Base-by-base conservation (phyloP, 2,888 invertebrate species). In the Diabrotica balteata region DNA sequence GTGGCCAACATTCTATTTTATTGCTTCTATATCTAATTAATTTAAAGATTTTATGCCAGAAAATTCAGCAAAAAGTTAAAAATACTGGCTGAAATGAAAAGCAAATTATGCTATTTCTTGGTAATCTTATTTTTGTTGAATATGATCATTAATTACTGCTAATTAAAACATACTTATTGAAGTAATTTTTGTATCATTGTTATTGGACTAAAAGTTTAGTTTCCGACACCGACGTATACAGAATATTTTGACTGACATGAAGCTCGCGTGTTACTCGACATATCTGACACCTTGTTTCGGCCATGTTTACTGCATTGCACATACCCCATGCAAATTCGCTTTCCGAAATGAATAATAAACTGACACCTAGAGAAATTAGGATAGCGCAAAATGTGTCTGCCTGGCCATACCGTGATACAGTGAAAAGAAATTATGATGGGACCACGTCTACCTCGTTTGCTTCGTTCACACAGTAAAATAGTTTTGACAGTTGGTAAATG, bases 311-410 rank as follows among this genome's bases (percentile, higher is more conserved):
- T 63, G 63, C 63, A 63, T 51, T 63, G 58, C 63, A 63, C 63
- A 63, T 63, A 63, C 63, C 44, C 63, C 63, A 63, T 63, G 63
- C 63, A 63, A 63, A 63, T 63, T 63, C 63, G 51, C 57, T 58
- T 59, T 58, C 63, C 63, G 57, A 63, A 63, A 63, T 63, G 63
- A 63, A 63, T 63, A 63, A 53, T 63, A 63, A 63, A 63, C 63
- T 63, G 63, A 63, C 63, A 63, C 63, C 63, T 63, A 50, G 63
- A 63, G 63, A 53, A 63, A 63, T 63, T 63, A 57, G 57, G 50
- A 63, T 63, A 57, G 63, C 51, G 63, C 51, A 63, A 63, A 63
- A 63, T 63, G 57, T 63, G 63, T 63, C 57, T 63, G 63, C 58
- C 63, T 63, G 63, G 57, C 45, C 63, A 51, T 58, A 47, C 51